phyloP scores from a whole-genome alignment of 2,797 vertebrate genomes.

The Sebastes steindachneri region DNA sequence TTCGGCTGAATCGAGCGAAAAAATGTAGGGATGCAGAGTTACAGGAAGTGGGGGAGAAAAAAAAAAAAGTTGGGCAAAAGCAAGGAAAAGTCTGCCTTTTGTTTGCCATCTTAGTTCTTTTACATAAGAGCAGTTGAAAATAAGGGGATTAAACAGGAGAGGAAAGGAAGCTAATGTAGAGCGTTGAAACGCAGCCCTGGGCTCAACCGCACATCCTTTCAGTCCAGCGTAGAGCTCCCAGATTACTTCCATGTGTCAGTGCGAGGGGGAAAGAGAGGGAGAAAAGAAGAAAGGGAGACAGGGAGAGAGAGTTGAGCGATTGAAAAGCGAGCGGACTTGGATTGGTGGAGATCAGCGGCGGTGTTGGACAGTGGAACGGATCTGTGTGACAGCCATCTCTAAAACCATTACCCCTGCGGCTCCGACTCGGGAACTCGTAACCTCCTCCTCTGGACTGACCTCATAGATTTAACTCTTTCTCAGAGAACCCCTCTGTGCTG shows the following conservation, averaged over 20 bases:
- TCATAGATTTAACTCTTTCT: constrained; percentile 74
- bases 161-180: constrained; percentile 80
- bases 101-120: constrained; percentile 77
- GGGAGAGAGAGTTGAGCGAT: constrained; percentile 70
- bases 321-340: constrained; percentile 70
- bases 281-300: constrained; percentile 71
- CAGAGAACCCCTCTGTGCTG: constrained; percentile 75
- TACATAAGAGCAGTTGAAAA: constrained; percentile 76
- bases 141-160: constrained; percentile 79
- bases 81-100: constrained; percentile 71
- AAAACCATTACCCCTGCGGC: constrained; percentile 85
- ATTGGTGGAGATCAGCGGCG: constrained; percentile 75
- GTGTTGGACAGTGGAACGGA: constrained; percentile 86
- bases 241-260: constrained; percentile 85
- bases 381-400: constrained; percentile 87
- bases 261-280: constrained; percentile 61
- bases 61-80: constrained; percentile 44
- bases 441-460: constrained; percentile 77
- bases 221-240: constrained; percentile 75
- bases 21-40: constrained; percentile 57
- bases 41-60: constrained; percentile 60
- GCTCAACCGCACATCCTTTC: constrained; percentile 79
- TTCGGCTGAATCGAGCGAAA: constrained; percentile 47
- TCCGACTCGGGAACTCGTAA: constrained; percentile 76
- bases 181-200: constrained; percentile 77